Evolutionary conservation across 2,797 vertebrate species (phyloP).

Genomic region (Mallotus villosus): DNA sequence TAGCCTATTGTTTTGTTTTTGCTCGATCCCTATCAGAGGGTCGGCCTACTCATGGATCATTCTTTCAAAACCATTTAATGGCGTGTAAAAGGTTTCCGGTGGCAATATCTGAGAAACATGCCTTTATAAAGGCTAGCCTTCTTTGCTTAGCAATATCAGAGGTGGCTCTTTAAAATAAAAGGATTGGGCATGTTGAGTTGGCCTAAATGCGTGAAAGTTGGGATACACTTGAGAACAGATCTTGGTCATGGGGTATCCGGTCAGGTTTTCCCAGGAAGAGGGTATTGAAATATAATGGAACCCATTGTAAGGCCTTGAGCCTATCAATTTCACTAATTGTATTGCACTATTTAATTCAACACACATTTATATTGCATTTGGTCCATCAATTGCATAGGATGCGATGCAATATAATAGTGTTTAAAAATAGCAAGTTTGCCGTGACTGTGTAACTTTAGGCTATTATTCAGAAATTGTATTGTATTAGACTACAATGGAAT

Average conservation of each 20-base stretch:
- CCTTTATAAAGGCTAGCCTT: not conserved
- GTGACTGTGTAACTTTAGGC: too few species aligned
- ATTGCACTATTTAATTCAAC: slow-evolving; percentile 25
- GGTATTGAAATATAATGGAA: slow-evolving; percentile 36
- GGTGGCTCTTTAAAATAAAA: not conserved
- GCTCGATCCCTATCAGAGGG: too few species aligned
- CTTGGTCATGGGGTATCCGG: slow-evolving; percentile 17
- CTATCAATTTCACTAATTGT: slow-evolving; percentile 46
- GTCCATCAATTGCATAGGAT: too few species aligned
- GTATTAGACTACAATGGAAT: too few species aligned
- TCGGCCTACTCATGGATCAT: not conserved
- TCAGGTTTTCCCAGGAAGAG: slow-evolving; percentile 11
- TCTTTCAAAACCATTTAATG: not conserved
- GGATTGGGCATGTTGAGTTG: not conserved
- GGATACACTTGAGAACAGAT: not conserved
- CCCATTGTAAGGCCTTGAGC: slow-evolving; percentile 37
- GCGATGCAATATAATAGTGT: too few species aligned
- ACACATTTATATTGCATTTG: slow-evolving; percentile 16
- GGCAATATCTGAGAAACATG: not conserved
- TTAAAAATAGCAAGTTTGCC: too few species aligned
- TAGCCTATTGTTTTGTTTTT: too few species aligned
- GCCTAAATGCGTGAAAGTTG: not conserved
- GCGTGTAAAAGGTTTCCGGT: not conserved
- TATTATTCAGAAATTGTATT: too few species aligned
- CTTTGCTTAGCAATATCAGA: too few species aligned